A percentile compares a stretch with the other conserved stretches of the same genome.
Conservation (phyloP, 2,797 vertebrate genomes). For the Crocodylus rhombifer region DNA sequence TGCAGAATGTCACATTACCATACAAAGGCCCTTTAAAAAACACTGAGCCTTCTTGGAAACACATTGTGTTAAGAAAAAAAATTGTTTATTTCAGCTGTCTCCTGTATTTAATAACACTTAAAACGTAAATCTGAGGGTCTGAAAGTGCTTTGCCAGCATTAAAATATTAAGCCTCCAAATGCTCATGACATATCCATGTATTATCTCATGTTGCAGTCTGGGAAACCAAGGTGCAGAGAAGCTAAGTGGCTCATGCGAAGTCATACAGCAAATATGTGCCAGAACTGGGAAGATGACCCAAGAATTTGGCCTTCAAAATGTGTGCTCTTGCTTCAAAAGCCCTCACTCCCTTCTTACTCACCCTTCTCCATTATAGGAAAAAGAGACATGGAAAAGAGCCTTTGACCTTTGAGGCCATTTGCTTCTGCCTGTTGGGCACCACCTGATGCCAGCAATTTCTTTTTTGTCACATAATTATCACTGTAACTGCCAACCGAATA, state of each 20-base stretch:
- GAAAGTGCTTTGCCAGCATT: conserved; percentile 5
- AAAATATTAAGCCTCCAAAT: neutral
- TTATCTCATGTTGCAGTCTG: neutral
- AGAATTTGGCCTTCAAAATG: conserved; percentile 8
- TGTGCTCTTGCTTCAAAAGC: conserved; percentile 26
- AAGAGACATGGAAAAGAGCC: conserved; percentile 36
- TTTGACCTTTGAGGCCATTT: conserved; percentile 50
- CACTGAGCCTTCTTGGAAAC: conserved; percentile 35
- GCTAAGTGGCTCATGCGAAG: conserved; percentile 7
- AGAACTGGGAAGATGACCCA: neutral
- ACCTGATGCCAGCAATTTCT: neutral
- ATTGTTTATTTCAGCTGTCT: conserved; percentile 27
- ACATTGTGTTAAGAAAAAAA: conserved; percentile 26
- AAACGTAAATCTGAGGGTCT: neutral
- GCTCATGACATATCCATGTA: neutral
- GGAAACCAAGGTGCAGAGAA: neutral
- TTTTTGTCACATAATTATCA: conserved; percentile 39
- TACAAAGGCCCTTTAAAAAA: conserved; percentile 72
- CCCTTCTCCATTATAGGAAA: conserved; percentile 37
- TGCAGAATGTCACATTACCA: conserved; percentile 76
- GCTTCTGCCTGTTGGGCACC: conserved; percentile 35
- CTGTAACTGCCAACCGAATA: conserved; percentile 37
- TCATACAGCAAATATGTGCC: neutral
- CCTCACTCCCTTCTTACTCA: conserved; percentile 15
- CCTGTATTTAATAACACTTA: conserved; percentile 33